These are phyloP conservation scores for Cepaea nemoralis DNA, from an alignment of 1,140 invertebrate species.

Conservation along the genomic window DNA sequence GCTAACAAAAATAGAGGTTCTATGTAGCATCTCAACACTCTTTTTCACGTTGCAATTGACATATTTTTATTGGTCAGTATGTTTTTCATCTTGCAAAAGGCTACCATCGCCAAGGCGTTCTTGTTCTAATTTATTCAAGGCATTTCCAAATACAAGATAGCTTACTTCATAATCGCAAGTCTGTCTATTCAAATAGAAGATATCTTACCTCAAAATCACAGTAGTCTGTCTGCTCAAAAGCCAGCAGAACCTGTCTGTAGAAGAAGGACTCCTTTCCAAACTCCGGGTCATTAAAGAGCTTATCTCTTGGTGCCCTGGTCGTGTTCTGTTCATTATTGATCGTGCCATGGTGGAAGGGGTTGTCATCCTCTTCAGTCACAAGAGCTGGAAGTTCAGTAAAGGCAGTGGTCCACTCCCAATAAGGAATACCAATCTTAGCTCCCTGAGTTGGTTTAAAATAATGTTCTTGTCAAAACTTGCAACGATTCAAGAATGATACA, in stretches of 20 bases:
- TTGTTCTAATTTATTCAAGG: too few species aligned
- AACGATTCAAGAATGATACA: too few species aligned
- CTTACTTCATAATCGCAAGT: too few species aligned
- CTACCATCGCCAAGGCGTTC: too few species aligned
- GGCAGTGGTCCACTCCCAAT: conserved; percentile 51
- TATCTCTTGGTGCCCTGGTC: conserved; percentile 27
- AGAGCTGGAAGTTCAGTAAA: conserved; percentile 44
- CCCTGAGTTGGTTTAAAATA: conserved; percentile 21
- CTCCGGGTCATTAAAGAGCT: conserved; percentile 45
- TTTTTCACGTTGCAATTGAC: too few species aligned
- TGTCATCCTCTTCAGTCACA: conserved; percentile 38
- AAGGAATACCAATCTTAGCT: conserved; percentile 45
- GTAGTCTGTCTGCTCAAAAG: conserved; percentile 43
- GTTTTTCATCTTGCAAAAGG: too few species aligned
- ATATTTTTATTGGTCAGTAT: too few species aligned
- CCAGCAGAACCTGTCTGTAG: conserved; percentile 42
- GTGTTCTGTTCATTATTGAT: conserved; percentile 26
- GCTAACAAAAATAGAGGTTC: too few species aligned
- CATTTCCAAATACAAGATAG: too few species aligned
- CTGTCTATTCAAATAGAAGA: too few species aligned
- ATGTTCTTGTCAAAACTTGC: neutral
- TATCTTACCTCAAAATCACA: conserved; percentile 28
- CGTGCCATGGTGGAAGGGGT: conserved; percentile 37
- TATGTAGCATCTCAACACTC: too few species aligned
- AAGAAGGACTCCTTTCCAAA: conserved; percentile 43